Evolutionary conservation across 2,113 vertebrate species (phyloP), one percentile per base, ranked within the genome.

Genomic region (Coreoperca whiteheadi): DNA sequence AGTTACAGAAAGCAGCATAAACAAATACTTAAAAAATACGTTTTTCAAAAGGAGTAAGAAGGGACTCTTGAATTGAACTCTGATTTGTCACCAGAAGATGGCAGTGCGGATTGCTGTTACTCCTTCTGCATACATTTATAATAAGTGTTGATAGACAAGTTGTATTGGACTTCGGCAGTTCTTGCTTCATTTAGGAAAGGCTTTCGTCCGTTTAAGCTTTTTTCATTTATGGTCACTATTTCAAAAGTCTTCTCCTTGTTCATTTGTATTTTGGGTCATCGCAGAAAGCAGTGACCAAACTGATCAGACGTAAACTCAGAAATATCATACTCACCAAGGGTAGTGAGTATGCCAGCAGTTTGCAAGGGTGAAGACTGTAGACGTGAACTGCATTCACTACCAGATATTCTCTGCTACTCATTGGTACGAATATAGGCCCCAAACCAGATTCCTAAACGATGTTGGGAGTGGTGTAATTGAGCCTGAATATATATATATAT

Each of bases 71-170:
- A 68, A 28, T 23, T 66, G 7, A 59, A n/a, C 14, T 68, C 12
- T 77, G 63, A 59, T 48, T 37, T 63, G 23, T 59, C 56, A 67
- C 81, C 81, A 81, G 77, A 6, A 74, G 82, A 75, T 84, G 77
- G 76, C 59, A 28, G 2, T 53, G 60, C 74, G 4, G 25, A 1
- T 3, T 25, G 14, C 32, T 14, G 21, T 30, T 48, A 5, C 30
- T 67, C 20, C 20, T 71, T 20, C 37, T 68, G 32, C 23, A 4
- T 48, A 4, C 41, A 51, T 6, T 69, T 12, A n/a, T 16, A 30
- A 15, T 20, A 11, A n/a, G 9, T 28, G 16, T 37, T 51, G 1
- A 41, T 18, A 2, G 34, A 57, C 4, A 1, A 14, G 23, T 37
- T 70, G 21, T 34, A 4, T 43, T 3, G 11, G 25, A 18, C 25